Evolutionary conservation across 37 sponge, comb jelly and placozoan species (phyloP).

Genomic region (Geodia barretti): DNA sequence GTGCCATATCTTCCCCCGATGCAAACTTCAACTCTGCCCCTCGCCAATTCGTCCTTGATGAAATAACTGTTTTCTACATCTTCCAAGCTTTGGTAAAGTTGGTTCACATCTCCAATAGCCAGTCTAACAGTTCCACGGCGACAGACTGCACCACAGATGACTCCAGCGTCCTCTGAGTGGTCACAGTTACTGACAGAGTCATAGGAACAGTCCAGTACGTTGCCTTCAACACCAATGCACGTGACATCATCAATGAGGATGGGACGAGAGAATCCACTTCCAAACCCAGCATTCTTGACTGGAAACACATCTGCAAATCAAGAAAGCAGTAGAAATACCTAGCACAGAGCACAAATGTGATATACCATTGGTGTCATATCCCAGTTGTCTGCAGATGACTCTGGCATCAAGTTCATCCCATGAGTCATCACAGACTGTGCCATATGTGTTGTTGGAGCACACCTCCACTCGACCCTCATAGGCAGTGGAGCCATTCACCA

Average conservation of each 20-base stretch:
- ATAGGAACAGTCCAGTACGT: conserved; percentile 19
- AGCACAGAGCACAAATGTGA: no score
- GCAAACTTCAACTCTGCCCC: conserved; percentile 43
- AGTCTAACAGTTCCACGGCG: conserved; percentile 15
- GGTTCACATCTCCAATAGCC: background rate
- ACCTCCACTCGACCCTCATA: no score
- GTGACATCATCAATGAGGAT: conserved; percentile 30
- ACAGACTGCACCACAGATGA: conserved; percentile 21
- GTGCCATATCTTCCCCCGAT: conserved; percentile 27
- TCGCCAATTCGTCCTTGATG: background rate
- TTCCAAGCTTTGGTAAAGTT: background rate
- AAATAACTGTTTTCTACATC: background rate
- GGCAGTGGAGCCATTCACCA: no score
- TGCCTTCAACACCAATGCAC: conserved; percentile 21
- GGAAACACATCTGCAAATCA: conserved; percentile 9
- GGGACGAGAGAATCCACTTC: conserved; percentile 23
- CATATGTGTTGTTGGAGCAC: no score
- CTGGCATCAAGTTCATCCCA: no score
- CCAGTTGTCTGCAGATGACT: no score
- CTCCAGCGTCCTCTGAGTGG: conserved; percentile 48
- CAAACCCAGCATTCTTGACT: conserved; percentile 21
- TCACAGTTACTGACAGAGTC: conserved; percentile 9
- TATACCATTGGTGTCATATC: no score
- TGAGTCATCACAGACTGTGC: no score
- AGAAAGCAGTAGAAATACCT: no score